Percentiles rank a stretch among this genome's conserved stretches.
These are phyloP conservation scores for Latrodectus hesperus DNA, from an alignment of 2,888 invertebrate species.

Conservation along the genomic window DNA sequence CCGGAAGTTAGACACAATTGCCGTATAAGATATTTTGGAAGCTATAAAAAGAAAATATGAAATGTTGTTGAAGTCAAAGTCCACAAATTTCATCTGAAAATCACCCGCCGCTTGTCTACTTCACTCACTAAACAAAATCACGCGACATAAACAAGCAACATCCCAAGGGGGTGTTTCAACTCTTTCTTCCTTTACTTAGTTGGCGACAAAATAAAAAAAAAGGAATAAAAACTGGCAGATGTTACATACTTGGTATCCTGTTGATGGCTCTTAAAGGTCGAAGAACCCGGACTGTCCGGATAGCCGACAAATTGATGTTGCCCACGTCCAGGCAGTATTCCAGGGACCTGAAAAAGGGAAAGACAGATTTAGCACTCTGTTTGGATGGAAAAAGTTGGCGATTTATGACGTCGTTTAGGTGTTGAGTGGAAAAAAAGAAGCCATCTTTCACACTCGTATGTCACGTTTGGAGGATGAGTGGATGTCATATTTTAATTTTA, in stretches of 20 bases:
- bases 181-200: background rate
- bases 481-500: slow-evolving; percentile 1
- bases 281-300: slow-evolving; percentile 96
- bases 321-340: slow-evolving; percentile 96
- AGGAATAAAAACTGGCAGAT: background rate
- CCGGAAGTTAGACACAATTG: too few relatives aligned
- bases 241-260: slow-evolving; percentile 96
- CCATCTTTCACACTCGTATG: background rate
- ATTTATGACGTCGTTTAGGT: background rate
- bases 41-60: too few relatives aligned
- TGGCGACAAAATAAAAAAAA: background rate
- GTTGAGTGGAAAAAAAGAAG: background rate
- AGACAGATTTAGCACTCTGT: background rate
- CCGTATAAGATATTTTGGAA: too few relatives aligned
- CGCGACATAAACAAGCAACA: background rate
- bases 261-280: slow-evolving; percentile 98
- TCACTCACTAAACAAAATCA: too few relatives aligned
- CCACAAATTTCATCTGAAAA: too few relatives aligned
- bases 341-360: slow-evolving; percentile 79
- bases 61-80: too few relatives aligned
- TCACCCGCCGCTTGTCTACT: too few relatives aligned
- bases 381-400: background rate
- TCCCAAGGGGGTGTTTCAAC: background rate
- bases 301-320: slow-evolving; percentile 98
- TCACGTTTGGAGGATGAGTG: background rate